Evolutionary conservation across 1,140 invertebrate genomes (phyloP), one percentile per base, ranked within the genome.

Genomic region (Chymomyza costata): DNA sequence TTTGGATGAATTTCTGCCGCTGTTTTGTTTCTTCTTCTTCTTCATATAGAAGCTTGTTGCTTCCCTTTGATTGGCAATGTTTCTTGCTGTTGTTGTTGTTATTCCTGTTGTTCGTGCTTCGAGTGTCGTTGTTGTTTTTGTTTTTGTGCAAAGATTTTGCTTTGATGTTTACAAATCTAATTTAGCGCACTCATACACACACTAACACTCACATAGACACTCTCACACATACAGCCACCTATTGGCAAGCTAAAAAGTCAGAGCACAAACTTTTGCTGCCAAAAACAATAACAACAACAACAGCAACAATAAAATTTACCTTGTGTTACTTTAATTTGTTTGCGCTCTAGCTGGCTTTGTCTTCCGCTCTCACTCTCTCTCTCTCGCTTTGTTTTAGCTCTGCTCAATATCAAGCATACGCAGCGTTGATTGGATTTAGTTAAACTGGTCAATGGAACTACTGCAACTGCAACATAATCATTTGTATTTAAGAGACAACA

Each of bases 91-190:
- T 28, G 14, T 45, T 6, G 16, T 44, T 25, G 21, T 8, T 8
- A 25, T 8, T 25, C 8, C 21, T 3, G 21, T 8, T 5, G n/a
- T n/a, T 5, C 21, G 21, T 25, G 21, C 21, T 8, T 25, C 8
- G 21, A 25, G 21, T 25, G 21, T 25, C 21, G 21, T 25, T 25
- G 21, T 25, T 25, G 21, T 25, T 25, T 3, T 25, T 25, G 21
- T 8, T 25, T 25, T n/a, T n/a, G n/a, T 5, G 21, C 21, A 25
- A 25, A 25, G 38, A 15, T 44, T 18, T 53, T 40, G 47, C 62
- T 76, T 78, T 78, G 71, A 71, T 78, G 62, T 80, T 78, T 50
- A 53, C 62, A 66, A 78, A 78, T 80, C 73, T 76, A 78, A 78
- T 78, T 78, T 78, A 51, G 59, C 47, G 48, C 58, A 64, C 15